Conservation (phyloP, 2,888 invertebrate species). For the Hirtodrosophila cameraria region DNA sequence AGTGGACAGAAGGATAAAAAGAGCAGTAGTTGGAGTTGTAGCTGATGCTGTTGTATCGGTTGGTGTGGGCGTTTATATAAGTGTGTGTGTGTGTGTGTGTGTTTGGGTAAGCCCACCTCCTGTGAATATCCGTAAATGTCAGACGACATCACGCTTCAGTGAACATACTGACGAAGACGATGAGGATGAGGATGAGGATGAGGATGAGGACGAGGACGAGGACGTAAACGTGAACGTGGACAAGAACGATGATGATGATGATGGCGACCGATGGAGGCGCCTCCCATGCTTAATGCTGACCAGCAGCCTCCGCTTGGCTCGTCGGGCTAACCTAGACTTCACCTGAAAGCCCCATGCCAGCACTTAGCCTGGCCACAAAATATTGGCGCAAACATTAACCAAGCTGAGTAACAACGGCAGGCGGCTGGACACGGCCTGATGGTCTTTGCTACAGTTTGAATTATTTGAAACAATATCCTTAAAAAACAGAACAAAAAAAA, state of each 20-base stretch:
- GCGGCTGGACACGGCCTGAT: constrained; percentile 27
- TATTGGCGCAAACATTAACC: constrained; percentile 72
- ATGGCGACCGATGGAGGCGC: constrained; percentile 58
- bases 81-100: constrained; percentile 5
- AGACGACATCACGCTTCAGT: constrained; percentile 81
- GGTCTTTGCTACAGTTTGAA: constrained; percentile 66
- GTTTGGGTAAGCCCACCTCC: constrained; percentile 17
- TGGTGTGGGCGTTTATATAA: constrained; percentile 1
- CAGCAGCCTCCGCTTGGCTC: constrained; percentile 12
- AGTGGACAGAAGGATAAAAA: constrained; percentile 3
- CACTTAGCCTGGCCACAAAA: constrained; percentile 62
- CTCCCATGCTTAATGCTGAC: constrained; percentile 47
- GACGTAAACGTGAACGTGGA: neutral
- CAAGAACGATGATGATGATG: constrained; percentile 13
- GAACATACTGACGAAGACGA: constrained; percentile 59
- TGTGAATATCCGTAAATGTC: constrained; percentile 76
- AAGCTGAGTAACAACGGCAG: neutral
- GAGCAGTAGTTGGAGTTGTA: constrained; percentile 6
- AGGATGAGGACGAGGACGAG: constrained; percentile 1
- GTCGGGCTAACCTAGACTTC: constrained; percentile 4
- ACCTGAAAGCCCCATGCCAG: constrained; percentile 13
- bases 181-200: neutral
- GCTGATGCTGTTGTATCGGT: constrained; percentile 22
- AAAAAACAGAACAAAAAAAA: no score
- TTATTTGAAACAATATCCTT: constrained; percentile 80